These are phyloP conservation scores for Cheilosia pagana DNA, from an alignment of 2,888 invertebrate genomes.

Conservation along the genomic window DNA sequence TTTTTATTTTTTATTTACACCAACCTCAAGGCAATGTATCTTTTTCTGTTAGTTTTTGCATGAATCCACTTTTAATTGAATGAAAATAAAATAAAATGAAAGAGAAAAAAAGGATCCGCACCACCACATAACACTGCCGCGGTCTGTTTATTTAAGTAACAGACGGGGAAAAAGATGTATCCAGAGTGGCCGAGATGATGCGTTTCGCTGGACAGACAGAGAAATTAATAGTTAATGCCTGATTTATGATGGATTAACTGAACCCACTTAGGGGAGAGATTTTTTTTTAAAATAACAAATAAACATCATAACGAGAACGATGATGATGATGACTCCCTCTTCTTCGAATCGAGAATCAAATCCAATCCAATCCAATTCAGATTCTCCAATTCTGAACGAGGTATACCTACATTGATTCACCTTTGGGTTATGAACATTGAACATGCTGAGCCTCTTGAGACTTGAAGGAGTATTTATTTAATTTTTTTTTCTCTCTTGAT, in stretches of 20 bases:
- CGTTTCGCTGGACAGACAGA: slow-evolving; percentile 36
- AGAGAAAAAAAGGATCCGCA: slow-evolving; percentile 28
- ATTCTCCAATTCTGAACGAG: too few species aligned
- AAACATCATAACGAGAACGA: slow-evolving; percentile 65
- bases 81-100: slow-evolving; percentile 23
- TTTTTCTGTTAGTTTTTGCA: slow-evolving; percentile 42
- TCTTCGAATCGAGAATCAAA: slow-evolving; percentile 59
- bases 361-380: slow-evolving; percentile 61
- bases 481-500: slow-evolving; percentile 24
- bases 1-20: slow-evolving; percentile 18
- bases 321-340: slow-evolving; percentile 35
- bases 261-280: slow-evolving; percentile 60
- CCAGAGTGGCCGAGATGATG: slow-evolving; percentile 1
- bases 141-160: slow-evolving; percentile 41
- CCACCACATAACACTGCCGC: slow-evolving; percentile 1
- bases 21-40: slow-evolving; percentile 40
- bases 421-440: slow-evolving; percentile 55
- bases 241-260: slow-evolving; percentile 75
- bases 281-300: slow-evolving; percentile 71
- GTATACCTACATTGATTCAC: too few species aligned
- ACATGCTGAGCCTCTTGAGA: slow-evolving; percentile 65
- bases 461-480: slow-evolving; percentile 24
- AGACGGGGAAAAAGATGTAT: background rate
- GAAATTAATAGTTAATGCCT: slow-evolving; percentile 75
- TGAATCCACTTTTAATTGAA: slow-evolving; percentile 54